A percentile compares a stretch with the other conserved stretches of the same genome.
Conservation (phyloP, 2,888 invertebrate species). For the Campoletis raptor region DNA sequence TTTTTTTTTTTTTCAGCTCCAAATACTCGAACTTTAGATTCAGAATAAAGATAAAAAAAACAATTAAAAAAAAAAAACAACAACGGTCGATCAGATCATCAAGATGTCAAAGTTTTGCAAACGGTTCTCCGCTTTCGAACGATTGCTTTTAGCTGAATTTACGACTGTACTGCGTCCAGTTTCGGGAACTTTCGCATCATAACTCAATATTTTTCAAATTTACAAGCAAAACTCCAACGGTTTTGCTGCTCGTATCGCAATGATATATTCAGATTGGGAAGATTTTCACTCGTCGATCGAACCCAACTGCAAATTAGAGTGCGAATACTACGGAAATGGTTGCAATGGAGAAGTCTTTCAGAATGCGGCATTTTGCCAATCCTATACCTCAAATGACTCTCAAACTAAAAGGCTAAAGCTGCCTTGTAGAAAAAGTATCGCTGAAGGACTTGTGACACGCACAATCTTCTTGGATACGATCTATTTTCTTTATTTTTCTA, state of each 20-base stretch:
- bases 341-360: neutral
- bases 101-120: neutral
- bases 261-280: slow-evolving; percentile 32
- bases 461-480: neutral
- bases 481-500: too few relatives aligned
- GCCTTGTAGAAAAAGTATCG: neutral
- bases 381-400: neutral
- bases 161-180: slow-evolving; percentile 3
- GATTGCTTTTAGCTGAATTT: neutral
- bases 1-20: neutral
- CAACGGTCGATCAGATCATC: neutral
- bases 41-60: neutral
- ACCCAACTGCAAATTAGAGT: slow-evolving; percentile 10
- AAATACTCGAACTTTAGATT: neutral
- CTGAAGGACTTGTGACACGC: neutral
- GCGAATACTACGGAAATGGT: slow-evolving; percentile 36
- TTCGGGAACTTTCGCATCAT: slow-evolving; percentile 17
- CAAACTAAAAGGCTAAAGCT: neutral
- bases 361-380: slow-evolving; percentile 15
- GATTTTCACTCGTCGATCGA: slow-evolving; percentile 29
- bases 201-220: slow-evolving; percentile 34
- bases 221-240: neutral
- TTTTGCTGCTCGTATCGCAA: slow-evolving; percentile 25
- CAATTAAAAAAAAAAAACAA: neutral
- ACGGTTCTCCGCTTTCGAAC: neutral